phyloP scores from a whole-genome alignment of 1,140 invertebrate species.

The Bilobella aurantiaca region DNA sequence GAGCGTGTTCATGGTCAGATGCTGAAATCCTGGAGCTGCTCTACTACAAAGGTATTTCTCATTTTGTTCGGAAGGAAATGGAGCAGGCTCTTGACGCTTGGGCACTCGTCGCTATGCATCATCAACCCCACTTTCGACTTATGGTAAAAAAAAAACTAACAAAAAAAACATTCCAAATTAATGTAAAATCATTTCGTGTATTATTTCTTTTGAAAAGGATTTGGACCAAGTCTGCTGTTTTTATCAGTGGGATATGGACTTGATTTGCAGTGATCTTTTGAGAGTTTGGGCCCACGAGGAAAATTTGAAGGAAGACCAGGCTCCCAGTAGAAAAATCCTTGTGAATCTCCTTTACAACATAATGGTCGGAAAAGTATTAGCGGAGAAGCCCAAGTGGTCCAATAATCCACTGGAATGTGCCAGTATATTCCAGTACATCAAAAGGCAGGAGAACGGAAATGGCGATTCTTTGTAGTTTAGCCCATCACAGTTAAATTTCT shows the following conservation, averaged over 20 bases:
- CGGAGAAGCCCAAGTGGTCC: background rate
- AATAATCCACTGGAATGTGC: background rate
- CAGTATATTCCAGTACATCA: background rate
- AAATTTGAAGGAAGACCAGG: constrained; percentile 8
- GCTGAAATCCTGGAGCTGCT: constrained; percentile 17
- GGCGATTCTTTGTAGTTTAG: too few relatives aligned
- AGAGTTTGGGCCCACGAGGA: constrained; percentile 17
- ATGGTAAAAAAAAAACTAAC: constrained; percentile 13
- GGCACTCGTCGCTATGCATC: constrained; percentile 10
- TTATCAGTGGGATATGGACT: constrained; percentile 18
- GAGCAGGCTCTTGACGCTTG: constrained; percentile 17
- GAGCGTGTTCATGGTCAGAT: constrained; percentile 13
- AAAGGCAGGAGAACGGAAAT: too few relatives aligned
- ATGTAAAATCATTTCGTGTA: background rate
- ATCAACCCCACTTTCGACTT: constrained; percentile 14
- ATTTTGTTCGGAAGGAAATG: constrained; percentile 17
- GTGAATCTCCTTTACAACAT: constrained; percentile 9
- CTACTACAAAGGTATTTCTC: constrained; percentile 15
- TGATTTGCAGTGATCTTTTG: constrained; percentile 17
- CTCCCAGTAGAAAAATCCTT: constrained; percentile 1
- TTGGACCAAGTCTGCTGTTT: constrained; percentile 19
- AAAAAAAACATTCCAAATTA: background rate
- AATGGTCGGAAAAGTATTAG: constrained; percentile 13
- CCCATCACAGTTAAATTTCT: too few relatives aligned
- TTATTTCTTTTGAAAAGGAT: constrained; percentile 21